Base-by-base conservation (phyloP, 2,113 vertebrate species). In the Hirundichthys speculiger region DNA sequence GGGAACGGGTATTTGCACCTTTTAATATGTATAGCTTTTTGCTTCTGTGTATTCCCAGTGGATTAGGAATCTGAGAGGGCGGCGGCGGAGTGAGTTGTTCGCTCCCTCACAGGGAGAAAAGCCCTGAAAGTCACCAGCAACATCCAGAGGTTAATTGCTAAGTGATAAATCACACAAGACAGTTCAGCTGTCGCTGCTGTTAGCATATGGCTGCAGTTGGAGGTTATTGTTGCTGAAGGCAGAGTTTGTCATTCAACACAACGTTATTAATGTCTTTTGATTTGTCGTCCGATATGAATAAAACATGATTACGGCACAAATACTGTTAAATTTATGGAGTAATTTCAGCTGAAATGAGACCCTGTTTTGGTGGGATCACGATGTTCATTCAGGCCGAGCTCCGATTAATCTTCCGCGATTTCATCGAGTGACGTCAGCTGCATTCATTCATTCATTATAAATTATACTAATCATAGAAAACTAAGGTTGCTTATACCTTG, bases 11-110 rank as follows among this genome's bases (percentile, higher is more conserved):
- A 64, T 81, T 71, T 64, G 41, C 42, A 4, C 72, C 55, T 71
- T 73, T 87, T 84, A 84, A 82, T 79, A 86, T 87, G 76, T 81
- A 78, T 76, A 59, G 69, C n/a, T 72, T 75, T n/a, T 71, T 58
- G 57, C 49, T 50, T 45, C 30, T 49, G 38, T 3, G 4, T 38
- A 4, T 12, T 79, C 79, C 72, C 84, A 11, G 58, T 41, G 72
- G 83, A 77, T 72, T 75, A 55, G 22, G 38, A 30, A 52, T 67
- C 47, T 75, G 75, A 77, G 61, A 13, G 43, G 14, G 46, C 34
- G 52, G 45, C 47, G 52, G 53, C 18, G 4, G 34, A 18, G 41
- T 16, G 58, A 66, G 59, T 43, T 76, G 56, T 75, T 75, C 65
- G 54, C 56, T 57, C 57, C 15, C 66, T 76, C 64, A 16, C 16